Evolutionary conservation across 1,140 invertebrate genomes (phyloP), one percentile per base, ranked within the genome.

Genomic region (Diuraphis noxia): DNA sequence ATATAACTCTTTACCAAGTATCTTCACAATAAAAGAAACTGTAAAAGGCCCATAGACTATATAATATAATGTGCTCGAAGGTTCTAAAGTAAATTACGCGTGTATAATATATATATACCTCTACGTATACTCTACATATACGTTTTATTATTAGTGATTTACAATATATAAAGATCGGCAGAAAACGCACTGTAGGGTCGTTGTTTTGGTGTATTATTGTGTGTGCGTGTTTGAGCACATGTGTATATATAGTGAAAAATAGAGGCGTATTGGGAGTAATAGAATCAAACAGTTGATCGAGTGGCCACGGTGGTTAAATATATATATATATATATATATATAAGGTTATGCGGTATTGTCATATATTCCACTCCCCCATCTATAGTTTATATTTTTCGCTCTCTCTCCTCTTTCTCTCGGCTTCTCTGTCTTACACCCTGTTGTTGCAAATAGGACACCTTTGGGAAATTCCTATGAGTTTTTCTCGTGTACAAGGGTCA

Each of bases 221-320:
- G 72, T 34, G n/a, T 19, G 17, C 13, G 34, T 36, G 72, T 36
- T 9, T 21, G 19, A 36, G 34, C 19, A 7, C 19, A 2, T n/a
- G 56, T n/a, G 30, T 63, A n/a, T 72, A 40, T 9, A 87, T 34
- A 52, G 85, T 63, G 63, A 89, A 46, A 89, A 89, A 87, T 87
- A 56, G 49, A 25, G 49, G n/a, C 40, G 63, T 72, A 89, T 81
- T 90, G 88, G 63, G 72, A 90, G 43, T 90, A 90, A 90, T 90
- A 81, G 72, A 90, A 90, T 90, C 88, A 77, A 89, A 89, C 63
- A 46, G 72, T 90, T 90, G 88, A 90, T 90, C 88, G 88, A 90
- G 88, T 81, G 88, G 88, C n/a, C 41, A 25, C 52, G n/a, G 13
- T 86, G 5, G 19, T 3, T n/a, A 82, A 41, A 41, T n/a, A n/a